Evolutionary conservation across 2,113 vertebrate genomes (phyloP).

Genomic region (Alectura lathami): DNA sequence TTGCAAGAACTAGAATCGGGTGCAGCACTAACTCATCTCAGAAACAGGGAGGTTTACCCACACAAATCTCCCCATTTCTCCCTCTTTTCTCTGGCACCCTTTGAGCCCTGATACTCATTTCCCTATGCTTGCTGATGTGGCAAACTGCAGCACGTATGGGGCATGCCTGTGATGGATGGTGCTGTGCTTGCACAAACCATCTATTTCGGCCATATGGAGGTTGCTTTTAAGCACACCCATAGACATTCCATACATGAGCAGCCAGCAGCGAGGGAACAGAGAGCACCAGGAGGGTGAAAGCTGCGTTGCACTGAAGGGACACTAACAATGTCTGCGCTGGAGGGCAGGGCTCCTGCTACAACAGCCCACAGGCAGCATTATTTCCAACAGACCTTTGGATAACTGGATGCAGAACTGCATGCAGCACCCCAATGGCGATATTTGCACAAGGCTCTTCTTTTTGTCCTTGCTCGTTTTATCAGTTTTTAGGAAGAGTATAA

Average conservation of each 20-base stretch:
- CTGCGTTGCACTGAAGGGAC: conserved; percentile 22
- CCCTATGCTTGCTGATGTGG: conserved; percentile 3
- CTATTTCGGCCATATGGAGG: conserved; percentile 62
- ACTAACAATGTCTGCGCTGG: conserved; percentile 39
- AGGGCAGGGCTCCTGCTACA: background rate
- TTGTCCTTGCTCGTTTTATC: background rate
- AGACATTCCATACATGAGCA: conserved; percentile 26
- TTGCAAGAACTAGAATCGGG: background rate
- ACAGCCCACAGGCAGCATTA: conserved; percentile 38
- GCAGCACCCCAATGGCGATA: background rate
- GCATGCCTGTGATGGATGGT: conserved; percentile 25
- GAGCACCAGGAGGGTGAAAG: background rate
- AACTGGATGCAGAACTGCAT: background rate
- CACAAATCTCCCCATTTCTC: background rate
- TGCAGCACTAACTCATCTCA: conserved; percentile 12
- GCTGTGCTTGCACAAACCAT: conserved; percentile 13
- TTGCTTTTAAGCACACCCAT: conserved; percentile 23
- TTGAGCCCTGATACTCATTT: background rate
- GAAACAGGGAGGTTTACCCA: background rate
- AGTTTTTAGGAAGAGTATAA: background rate
- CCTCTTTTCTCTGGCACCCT: conserved; percentile 9
- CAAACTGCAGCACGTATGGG: conserved; percentile 28
- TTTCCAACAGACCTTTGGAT: background rate
- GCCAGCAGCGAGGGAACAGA: conserved; percentile 38
- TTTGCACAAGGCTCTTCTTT: background rate